Conservation (phyloP, 2,888 invertebrate species). For the Hydrotaea cyrtoneurina region DNA sequence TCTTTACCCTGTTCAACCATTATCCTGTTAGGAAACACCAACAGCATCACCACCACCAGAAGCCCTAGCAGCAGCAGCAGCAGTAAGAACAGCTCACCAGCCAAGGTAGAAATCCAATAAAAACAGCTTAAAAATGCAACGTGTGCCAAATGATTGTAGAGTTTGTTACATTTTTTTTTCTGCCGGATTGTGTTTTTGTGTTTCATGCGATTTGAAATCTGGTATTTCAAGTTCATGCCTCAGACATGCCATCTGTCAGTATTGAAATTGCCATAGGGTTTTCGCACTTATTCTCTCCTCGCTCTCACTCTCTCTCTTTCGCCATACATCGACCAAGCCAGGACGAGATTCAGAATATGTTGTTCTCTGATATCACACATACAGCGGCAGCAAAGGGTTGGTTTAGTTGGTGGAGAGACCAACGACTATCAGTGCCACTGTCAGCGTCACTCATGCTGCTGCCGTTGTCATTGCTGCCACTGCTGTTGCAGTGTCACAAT, state of each 20-base stretch:
- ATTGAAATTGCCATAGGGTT: constrained; percentile 69
- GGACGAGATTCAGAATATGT: constrained; percentile 47
- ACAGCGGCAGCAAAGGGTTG: constrained; percentile 52
- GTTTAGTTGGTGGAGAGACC: not conserved
- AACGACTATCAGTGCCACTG: constrained; percentile 19
- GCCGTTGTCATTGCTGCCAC: not conserved
- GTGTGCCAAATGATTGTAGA: constrained; percentile 71
- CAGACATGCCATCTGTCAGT: constrained; percentile 78
- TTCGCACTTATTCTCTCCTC: constrained; percentile 62
- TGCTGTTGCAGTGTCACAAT: constrained; percentile 33
- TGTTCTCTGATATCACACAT: constrained; percentile 18
- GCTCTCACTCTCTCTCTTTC: constrained; percentile 5
- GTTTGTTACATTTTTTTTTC: constrained; percentile 15
- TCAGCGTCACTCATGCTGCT: not conserved
- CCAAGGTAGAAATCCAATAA: constrained; percentile 56
- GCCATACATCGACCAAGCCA: not conserved
- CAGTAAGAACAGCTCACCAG: constrained; percentile 20
- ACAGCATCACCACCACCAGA: not conserved
- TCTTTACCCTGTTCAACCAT: constrained; percentile 59
- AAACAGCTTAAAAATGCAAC: constrained; percentile 69
- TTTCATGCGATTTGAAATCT: constrained; percentile 47
- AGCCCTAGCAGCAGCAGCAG: too few relatives aligned
- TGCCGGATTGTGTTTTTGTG: not conserved
- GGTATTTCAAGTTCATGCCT: constrained; percentile 73
- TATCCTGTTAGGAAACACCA: constrained; percentile 59